Base-by-base conservation (phyloP, 2,113 vertebrate species). In the Tenrec ecaudatus region DNA sequence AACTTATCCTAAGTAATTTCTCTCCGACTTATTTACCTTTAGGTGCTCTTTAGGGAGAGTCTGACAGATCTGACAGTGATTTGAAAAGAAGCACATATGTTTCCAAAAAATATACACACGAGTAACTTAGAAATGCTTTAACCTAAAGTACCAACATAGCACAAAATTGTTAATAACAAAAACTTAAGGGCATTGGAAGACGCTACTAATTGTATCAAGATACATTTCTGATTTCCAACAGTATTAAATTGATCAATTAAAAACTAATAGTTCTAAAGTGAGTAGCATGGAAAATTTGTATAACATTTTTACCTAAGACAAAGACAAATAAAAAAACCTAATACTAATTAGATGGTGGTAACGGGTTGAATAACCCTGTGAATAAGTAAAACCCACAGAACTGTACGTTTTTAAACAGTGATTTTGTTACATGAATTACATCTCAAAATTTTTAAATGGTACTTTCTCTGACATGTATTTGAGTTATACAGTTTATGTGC, bases 161-260 rank as follows among this genome's bases (percentile, higher is more conserved):
- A 68, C 19, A 87, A 77, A 89, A 57, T 20, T 94, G 27, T 78
- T 92, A 76, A 83, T 90, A 94, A 68, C 69, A 82, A 93, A 60
- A 83, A 40, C 29, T 29, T 33, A 88, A 88, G 29, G 27, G 33
- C n/a, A 89, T 58, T 88, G 88, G 93, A 23, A 81, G 57, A 90
- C 64, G 20, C 71, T 73, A 90, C 17, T 27, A 91, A 4, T 66
- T 78, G 71, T 66, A 73, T 40, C 60, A 82, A 89, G 75, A 29
- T 47, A 79, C 43, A 79, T 14, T 62, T 62, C 60, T 88, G n/a
- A 90, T 64, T 91, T 17, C 53, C 20, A 86, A 89, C 15, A 92
- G 3, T 82, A 86, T 86, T 33, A 93, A 91, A 38, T 75, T 78
- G n/a, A 80, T 80, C 89, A 91, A 53, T 82, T 86, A 93, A 89